Conservation (phyloP, 2,797 vertebrate species). For the Graptemys geographica region DNA sequence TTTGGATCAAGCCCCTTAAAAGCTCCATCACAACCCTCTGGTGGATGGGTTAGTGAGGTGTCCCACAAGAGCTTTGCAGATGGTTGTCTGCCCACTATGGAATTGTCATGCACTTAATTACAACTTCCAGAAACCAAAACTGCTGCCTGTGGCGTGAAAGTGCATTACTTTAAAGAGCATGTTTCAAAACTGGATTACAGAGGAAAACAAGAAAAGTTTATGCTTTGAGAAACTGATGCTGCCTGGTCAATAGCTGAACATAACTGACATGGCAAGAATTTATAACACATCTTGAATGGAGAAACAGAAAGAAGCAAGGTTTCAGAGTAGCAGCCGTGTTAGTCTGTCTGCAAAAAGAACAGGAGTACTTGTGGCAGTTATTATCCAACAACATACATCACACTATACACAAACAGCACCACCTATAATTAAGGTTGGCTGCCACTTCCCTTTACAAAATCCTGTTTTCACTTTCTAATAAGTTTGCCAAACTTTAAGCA, state of each 20-base stretch:
- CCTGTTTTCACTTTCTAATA: background rate
- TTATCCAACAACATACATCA: background rate
- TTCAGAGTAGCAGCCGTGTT: too few species aligned
- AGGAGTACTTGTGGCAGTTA: background rate
- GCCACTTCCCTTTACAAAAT: background rate
- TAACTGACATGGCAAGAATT: background rate
- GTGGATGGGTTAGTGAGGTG: too few species aligned
- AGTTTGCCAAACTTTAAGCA: background rate
- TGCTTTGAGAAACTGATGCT: background rate
- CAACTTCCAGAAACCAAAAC: background rate
- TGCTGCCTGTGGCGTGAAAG: background rate
- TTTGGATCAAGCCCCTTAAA: background rate
- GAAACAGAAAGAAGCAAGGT: background rate
- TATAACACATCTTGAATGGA: background rate
- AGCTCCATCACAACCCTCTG: background rate
- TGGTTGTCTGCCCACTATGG: background rate
- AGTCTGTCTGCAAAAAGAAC: too few species aligned
- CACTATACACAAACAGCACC: background rate
- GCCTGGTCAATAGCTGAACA: background rate
- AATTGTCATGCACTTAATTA: background rate
- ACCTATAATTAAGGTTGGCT: background rate
- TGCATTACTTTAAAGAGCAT: background rate
- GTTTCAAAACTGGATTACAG: background rate
- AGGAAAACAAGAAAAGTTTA: background rate
- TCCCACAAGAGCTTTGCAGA: background rate